These are phyloP conservation scores for Tillus elongatus DNA, from an alignment of 2,888 invertebrate species.

Conservation along the genomic window DNA sequence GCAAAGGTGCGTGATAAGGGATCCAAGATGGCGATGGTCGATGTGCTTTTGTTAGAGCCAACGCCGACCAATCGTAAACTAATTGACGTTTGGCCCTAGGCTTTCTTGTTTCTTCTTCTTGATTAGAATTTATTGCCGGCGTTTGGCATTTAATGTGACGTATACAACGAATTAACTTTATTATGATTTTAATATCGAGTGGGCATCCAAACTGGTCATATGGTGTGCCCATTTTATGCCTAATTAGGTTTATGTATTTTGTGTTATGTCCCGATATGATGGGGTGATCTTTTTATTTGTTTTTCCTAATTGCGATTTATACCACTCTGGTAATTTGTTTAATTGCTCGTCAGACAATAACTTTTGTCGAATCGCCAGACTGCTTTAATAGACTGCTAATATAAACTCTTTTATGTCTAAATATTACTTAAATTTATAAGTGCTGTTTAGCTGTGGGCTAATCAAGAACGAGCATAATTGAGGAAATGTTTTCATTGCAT, in stretches of 20 bases:
- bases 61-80: conserved; percentile 28
- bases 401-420: no score
- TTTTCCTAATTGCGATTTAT: conserved; percentile 15
- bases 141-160: conserved; percentile 27
- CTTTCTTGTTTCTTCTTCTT: conserved; percentile 26
- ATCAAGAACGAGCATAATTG: no score
- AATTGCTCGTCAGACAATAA: background rate
- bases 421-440: no score
- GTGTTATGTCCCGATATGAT: no score
- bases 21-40: conserved; percentile 1
- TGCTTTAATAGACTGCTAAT: no score
- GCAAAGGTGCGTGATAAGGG: background rate
- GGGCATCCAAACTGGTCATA: conserved; percentile 27
- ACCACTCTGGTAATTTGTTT: background rate
- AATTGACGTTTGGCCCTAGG: conserved; percentile 31
- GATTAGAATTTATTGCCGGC: conserved; percentile 33
- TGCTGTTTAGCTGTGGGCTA: no score
- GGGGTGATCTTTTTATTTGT: conserved; percentile 10
- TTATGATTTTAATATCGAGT: conserved; percentile 29
- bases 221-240: conserved; percentile 24
- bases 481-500: no score
- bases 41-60: no score
- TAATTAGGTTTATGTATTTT: conserved; percentile 19
- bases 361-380: no score
- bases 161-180: conserved; percentile 34